Evolutionary conservation across 2,888 invertebrate species (phyloP).

Genomic region (Gryllus longicercus): DNA sequence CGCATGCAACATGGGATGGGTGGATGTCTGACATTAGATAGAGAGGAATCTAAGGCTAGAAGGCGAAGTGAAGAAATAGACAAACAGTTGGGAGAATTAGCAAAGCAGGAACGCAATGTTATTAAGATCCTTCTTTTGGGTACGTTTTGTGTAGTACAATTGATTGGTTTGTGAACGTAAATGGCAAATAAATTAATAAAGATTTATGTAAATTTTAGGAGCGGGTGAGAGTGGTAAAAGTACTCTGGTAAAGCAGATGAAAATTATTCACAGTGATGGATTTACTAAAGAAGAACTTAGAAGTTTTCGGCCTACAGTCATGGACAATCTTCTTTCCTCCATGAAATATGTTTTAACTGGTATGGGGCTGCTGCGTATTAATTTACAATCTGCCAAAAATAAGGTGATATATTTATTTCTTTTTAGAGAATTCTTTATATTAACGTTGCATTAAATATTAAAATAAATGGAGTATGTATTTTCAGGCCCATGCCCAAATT

Average conservation of each 20-base stretch:
- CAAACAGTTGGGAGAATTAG: conserved; percentile 55
- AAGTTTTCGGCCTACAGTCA: conserved; percentile 60
- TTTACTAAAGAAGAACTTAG: conserved; percentile 59
- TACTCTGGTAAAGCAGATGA: conserved; percentile 66
- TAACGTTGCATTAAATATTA: not conserved
- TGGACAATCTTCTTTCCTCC: conserved; percentile 62
- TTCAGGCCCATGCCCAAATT: conserved; percentile 52
- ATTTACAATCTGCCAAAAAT: conserved; percentile 58
- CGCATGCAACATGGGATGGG: conserved; percentile 51
- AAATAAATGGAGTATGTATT: conserved; percentile 24
- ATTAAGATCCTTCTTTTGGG: conserved; percentile 61
- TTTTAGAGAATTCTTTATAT: conserved; percentile 22
- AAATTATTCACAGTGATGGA: conserved; percentile 65
- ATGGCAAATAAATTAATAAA: not conserved
- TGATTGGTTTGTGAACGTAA: not conserved
- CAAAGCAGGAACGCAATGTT: conserved; percentile 58
- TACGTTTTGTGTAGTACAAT: conserved; percentile 40
- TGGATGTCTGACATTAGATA: conserved; percentile 60
- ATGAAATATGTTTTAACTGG: conserved; percentile 66
- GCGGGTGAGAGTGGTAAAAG: conserved; percentile 67
- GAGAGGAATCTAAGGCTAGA: conserved; percentile 58
- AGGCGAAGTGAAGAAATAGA: conserved; percentile 61
- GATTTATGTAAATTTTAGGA: conserved; percentile 45
- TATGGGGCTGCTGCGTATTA: conserved; percentile 61
- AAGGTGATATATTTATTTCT: conserved; percentile 45